phyloP scores from a whole-genome alignment of 2,888 invertebrate species.

The Notodonta dromedarius region DNA sequence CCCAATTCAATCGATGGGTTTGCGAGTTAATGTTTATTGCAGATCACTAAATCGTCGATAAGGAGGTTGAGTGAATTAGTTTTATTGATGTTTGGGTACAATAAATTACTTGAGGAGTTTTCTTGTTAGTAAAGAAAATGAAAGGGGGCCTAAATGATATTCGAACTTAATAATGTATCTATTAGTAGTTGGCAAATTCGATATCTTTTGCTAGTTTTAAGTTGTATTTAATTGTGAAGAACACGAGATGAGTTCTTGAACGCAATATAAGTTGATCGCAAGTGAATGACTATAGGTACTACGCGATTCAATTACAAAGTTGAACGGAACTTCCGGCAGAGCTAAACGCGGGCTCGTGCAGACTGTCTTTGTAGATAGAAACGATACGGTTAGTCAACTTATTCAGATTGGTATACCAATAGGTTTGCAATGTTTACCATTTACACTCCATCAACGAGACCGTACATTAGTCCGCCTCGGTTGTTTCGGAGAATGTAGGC shows the following conservation, averaged over 20 bases:
- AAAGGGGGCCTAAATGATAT: not conserved
- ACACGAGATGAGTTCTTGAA: slow-evolving; percentile 15
- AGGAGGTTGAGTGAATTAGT: not conserved
- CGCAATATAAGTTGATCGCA: slow-evolving; percentile 28
- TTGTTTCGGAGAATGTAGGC: too few relatives aligned
- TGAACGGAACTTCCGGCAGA: slow-evolving; percentile 14
- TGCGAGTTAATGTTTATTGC: slow-evolving; percentile 1
- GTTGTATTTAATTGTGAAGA: too few relatives aligned
- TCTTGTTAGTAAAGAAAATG: not conserved
- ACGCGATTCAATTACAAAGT: slow-evolving; percentile 48
- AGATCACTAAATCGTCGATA: not conserved
- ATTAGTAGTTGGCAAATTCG: too few relatives aligned
- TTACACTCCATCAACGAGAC: too few relatives aligned
- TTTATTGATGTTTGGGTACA: slow-evolving; percentile 2
- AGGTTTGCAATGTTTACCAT: too few relatives aligned
- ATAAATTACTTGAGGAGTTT: not conserved
- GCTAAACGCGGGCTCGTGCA: not conserved
- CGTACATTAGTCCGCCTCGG: too few relatives aligned
- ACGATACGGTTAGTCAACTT: too few relatives aligned
- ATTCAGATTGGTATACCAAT: too few relatives aligned
- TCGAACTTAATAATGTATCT: not conserved
- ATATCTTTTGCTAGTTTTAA: too few relatives aligned
- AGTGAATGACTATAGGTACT: slow-evolving; percentile 24
- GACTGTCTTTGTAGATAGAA: not conserved
- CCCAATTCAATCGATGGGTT: not conserved